A percentile compares a stretch with the other conserved stretches of the same genome.
Evolutionary conservation across 2,113 vertebrate genomes (phyloP).

Genomic region (Struthidea cinerea): DNA sequence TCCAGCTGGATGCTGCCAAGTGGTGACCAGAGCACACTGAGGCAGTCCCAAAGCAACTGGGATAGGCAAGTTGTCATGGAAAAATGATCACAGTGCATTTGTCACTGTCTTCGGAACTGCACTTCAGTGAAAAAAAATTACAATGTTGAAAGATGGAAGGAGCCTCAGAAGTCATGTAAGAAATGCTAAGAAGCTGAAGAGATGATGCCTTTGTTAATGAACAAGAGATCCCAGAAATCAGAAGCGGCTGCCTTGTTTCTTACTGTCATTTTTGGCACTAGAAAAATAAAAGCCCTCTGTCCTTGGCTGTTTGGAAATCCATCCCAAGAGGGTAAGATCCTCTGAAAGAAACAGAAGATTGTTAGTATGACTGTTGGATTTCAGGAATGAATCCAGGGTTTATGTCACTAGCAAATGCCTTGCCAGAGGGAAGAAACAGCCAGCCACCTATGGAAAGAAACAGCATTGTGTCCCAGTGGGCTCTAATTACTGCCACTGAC

Average conservation of each 20-base stretch:
- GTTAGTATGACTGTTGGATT: neutral
- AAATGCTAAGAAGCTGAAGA: neutral
- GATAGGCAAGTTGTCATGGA: neutral
- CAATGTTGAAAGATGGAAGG: neutral
- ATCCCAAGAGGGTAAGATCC: neutral
- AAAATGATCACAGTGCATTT: neutral
- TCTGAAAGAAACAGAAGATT: slow-evolving; percentile 4
- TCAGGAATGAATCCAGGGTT: slow-evolving; percentile 2
- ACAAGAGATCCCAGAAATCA: neutral
- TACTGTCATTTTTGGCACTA: neutral
- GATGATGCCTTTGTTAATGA: neutral
- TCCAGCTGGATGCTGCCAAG: neutral
- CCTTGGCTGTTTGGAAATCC: neutral
- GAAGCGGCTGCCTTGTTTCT: neutral
- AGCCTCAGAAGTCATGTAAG: neutral
- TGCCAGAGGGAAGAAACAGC: neutral
- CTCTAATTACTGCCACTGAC: neutral
- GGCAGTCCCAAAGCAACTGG: neutral
- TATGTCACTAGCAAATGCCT: neutral
- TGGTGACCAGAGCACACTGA: neutral
- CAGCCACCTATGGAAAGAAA: neutral
- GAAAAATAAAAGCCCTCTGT: neutral
- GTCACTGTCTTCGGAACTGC: neutral
- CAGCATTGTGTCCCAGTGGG: neutral
- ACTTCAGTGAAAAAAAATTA: neutral